Conservation (phyloP, 2,113 vertebrate genomes). For the Ciconia maguari region DNA sequence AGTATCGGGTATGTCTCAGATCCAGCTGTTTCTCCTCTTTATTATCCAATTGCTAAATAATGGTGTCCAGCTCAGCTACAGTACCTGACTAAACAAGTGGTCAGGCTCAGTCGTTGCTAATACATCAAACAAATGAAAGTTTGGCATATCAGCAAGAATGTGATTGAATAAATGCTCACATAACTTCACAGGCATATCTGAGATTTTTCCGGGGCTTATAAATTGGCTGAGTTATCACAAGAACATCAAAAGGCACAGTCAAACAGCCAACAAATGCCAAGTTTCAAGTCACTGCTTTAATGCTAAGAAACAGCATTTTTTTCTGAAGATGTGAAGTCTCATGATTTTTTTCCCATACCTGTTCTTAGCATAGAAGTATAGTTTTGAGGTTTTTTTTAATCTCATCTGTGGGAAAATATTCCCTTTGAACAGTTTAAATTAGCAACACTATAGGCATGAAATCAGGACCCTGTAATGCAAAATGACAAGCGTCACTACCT, state of each 20-base stretch:
- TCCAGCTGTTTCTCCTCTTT: neutral
- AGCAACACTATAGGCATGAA: neutral
- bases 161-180: slow-evolving; percentile 18
- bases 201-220: slow-evolving; percentile 46
- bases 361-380: neutral
- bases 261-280: neutral
- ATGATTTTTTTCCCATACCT: neutral
- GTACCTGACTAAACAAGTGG: slow-evolving; percentile 33
- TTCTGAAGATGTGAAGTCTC: neutral
- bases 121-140: slow-evolving; percentile 14
- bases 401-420: neutral
- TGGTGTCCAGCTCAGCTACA: neutral
- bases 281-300: slow-evolving; percentile 24
- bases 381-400: neutral
- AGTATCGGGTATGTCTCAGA: neutral
- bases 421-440: neutral
- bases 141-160: slow-evolving; percentile 47
- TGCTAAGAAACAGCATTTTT: neutral
- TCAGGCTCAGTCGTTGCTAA: neutral
- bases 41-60: neutral
- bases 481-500: neutral
- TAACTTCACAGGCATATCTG: slow-evolving; percentile 55
- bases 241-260: slow-evolving; percentile 41
- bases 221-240: slow-evolving; percentile 40
- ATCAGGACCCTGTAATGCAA: neutral